Conservation (phyloP, 2,888 invertebrate species). For the Diaperis boleti region DNA sequence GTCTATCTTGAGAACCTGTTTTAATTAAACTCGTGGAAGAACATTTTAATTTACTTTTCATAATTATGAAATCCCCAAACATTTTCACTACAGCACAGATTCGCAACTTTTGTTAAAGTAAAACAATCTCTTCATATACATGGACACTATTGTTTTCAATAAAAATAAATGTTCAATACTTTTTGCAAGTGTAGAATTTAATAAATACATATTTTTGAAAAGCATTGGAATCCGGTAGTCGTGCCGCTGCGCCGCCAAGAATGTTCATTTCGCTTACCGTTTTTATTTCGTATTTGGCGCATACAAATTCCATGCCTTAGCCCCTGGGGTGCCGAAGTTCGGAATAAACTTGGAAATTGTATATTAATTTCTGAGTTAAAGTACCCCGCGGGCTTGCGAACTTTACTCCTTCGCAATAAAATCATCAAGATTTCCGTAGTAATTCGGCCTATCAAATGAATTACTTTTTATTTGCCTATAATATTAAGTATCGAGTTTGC, state of each 20-base stretch:
- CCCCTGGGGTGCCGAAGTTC: conserved; percentile 41
- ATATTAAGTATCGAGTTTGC: conserved; percentile 7
- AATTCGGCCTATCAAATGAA: conserved; percentile 31
- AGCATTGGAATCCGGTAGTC: not conserved
- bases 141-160: too few relatives aligned
- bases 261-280: conserved; percentile 30
- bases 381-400: conserved; percentile 42
- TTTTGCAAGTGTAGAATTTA: conserved; percentile 6
- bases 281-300: conserved; percentile 34
- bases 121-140: too few relatives aligned
- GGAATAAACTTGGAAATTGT: conserved; percentile 49
- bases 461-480: conserved; percentile 24
- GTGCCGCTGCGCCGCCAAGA: conserved; percentile 7
- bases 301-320: conserved; percentile 37
- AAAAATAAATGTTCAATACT: not conserved
- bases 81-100: too few relatives aligned
- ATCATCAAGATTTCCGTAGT: conserved; percentile 45
- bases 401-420: conserved; percentile 46
- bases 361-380: conserved; percentile 48
- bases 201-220: conserved; percentile 28
- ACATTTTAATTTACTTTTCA: too few relatives aligned
- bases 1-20: too few relatives aligned
- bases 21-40: too few relatives aligned
- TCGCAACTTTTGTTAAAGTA: too few relatives aligned
- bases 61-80: too few relatives aligned